Evolutionary conservation across 2,888 invertebrate species (phyloP).

Genomic region (Macaria notata): DNA sequence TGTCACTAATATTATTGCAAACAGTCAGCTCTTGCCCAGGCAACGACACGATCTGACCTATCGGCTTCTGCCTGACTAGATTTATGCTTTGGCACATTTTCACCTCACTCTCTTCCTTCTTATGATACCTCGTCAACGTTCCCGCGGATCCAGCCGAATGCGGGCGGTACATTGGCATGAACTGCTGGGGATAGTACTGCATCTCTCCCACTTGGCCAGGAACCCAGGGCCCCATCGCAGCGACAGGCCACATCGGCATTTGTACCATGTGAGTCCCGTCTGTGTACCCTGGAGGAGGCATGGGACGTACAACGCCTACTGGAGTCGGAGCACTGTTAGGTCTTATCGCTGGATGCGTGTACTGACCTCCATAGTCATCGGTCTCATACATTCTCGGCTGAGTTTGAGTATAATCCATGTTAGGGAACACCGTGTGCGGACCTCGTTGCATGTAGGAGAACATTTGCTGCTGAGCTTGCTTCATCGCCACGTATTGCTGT

Average conservation of each 20-base stretch:
- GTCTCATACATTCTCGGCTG: slow-evolving; percentile 62
- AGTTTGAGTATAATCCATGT: slow-evolving; percentile 58
- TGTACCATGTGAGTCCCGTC: slow-evolving; percentile 68
- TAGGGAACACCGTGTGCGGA: slow-evolving; percentile 72
- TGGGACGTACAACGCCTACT: slow-evolving; percentile 61
- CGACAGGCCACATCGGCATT: slow-evolving; percentile 72
- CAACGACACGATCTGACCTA: slow-evolving; percentile 74
- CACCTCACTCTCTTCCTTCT: slow-evolving; percentile 63
- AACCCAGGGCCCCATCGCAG: slow-evolving; percentile 69
- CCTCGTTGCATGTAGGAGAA: slow-evolving; percentile 70
- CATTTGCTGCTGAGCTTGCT: slow-evolving; percentile 79
- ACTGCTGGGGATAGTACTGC: slow-evolving; percentile 76
- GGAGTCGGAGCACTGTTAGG: slow-evolving; percentile 71
- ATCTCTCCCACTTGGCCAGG: slow-evolving; percentile 65
- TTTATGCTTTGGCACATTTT: slow-evolving; percentile 80
- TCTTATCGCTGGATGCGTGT: slow-evolving; percentile 61
- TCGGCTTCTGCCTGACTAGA: slow-evolving; percentile 76
- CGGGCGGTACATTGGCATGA: slow-evolving; percentile 72
- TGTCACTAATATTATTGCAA: slow-evolving; percentile 69
- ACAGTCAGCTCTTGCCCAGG: slow-evolving; percentile 75
- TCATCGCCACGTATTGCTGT: slow-evolving; percentile 80
- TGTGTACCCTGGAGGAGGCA: slow-evolving; percentile 57
- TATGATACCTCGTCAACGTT: slow-evolving; percentile 71
- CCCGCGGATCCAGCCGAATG: slow-evolving; percentile 76
- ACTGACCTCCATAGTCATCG: slow-evolving; percentile 62